phyloP scores from a whole-genome alignment of 2,888 invertebrate genomes.

The Drosophila yooni region DNA sequence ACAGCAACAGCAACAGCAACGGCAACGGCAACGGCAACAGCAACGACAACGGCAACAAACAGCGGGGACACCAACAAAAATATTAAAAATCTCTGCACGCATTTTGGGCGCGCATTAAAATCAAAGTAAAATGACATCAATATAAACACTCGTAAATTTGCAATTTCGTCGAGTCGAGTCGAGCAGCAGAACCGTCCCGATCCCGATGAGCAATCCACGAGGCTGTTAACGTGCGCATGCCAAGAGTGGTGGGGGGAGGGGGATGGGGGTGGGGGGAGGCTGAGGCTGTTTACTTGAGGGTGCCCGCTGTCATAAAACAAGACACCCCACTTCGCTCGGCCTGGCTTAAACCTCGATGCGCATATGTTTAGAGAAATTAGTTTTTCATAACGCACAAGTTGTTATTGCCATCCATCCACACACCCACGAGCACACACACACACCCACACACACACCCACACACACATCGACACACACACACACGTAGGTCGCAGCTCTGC shows the following conservation, averaged over 20 bases:
- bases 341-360: conserved; percentile 59
- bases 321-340: conserved; percentile 13
- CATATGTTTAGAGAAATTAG: conserved; percentile 82
- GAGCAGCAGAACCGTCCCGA: conserved; percentile 35
- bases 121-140: conserved; percentile 82
- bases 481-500: conserved; percentile 23
- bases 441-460: conserved; percentile 1
- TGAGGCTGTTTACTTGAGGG: conserved; percentile 24
- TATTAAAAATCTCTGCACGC: conserved; percentile 80
- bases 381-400: conserved; percentile 83
- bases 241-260: neutral
- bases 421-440: conserved; percentile 3
- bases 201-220: conserved; percentile 48
- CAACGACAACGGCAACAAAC: conserved; percentile 16
- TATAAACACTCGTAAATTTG: conserved; percentile 82
- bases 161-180: conserved; percentile 67
- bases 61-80: conserved; percentile 37
- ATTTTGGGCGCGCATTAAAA: conserved; percentile 79
- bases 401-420: conserved; percentile 67
- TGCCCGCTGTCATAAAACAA: conserved; percentile 60
- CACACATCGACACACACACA: conserved; percentile 17
- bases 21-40: neutral
- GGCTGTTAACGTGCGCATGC: conserved; percentile 58
- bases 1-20: conserved; percentile 9
- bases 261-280: neutral